These are phyloP conservation scores for Hybognathus amarus DNA, from an alignment of 2,797 vertebrate genomes.

Conservation along the genomic window DNA sequence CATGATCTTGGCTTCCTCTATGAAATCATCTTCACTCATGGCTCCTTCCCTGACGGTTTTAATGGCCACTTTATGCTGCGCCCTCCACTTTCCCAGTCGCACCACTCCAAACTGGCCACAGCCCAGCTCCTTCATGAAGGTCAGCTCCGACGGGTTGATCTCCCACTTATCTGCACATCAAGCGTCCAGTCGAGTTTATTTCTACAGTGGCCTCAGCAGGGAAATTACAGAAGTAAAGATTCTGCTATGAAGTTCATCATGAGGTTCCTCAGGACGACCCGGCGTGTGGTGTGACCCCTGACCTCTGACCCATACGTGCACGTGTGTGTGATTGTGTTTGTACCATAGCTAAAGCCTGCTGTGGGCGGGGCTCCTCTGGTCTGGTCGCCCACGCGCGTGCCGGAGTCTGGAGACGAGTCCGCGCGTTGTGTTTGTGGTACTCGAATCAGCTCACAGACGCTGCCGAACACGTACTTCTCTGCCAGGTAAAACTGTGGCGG, in stretches of 20 bases:
- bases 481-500: slow-evolving; percentile 88
- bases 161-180: slow-evolving; percentile 84
- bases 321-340: no score
- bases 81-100: slow-evolving; percentile 83
- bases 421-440: slow-evolving; percentile 95
- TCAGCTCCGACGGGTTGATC: slow-evolving; percentile 83
- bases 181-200: neutral
- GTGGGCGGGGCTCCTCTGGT: slow-evolving; percentile 85
- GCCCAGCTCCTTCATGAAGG: slow-evolving; percentile 84
- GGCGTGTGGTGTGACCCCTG: no score
- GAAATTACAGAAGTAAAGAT: no score
- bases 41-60: slow-evolving; percentile 90
- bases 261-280: no score
- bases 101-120: slow-evolving; percentile 87
- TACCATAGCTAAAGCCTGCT: slow-evolving; percentile 95
- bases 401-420: slow-evolving; percentile 89
- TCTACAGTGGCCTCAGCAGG: neutral
- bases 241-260: no score
- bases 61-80: slow-evolving; percentile 91
- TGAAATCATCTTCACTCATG: slow-evolving; percentile 96
- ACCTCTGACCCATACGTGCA: no score
- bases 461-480: slow-evolving; percentile 88
- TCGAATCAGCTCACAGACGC: slow-evolving; percentile 91
- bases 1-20: slow-evolving; percentile 97
- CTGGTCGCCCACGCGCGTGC: slow-evolving; percentile 85